A percentile compares a stretch with the other conserved stretches of the same genome.
Conservation (phyloP, 2,888 invertebrate genomes). For the Drosophila eohydei region DNA sequence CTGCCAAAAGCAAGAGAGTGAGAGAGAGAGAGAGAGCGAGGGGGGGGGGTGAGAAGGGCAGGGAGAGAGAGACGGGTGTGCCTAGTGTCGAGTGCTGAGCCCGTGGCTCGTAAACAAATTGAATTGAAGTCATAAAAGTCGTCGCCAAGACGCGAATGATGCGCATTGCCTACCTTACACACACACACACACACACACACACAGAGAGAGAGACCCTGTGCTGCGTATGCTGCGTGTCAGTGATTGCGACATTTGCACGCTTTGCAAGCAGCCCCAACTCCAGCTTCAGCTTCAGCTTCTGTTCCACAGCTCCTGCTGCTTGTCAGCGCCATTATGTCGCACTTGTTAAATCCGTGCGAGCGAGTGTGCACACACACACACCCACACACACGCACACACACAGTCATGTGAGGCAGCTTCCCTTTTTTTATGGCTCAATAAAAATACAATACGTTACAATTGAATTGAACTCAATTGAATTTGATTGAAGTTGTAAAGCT, state of each 20-base stretch:
- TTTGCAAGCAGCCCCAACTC: constrained; percentile 14
- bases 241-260: constrained; percentile 70
- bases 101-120: constrained; percentile 78
- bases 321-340: constrained; percentile 79
- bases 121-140: constrained; percentile 81
- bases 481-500: constrained; percentile 81
- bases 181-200: background rate
- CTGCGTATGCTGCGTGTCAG: constrained; percentile 73
- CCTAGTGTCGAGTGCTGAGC: constrained; percentile 19
- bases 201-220: constrained; percentile 18
- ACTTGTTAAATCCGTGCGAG: constrained; percentile 71
- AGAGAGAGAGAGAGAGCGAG: background rate
- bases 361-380: constrained; percentile 41
- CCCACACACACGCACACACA: constrained; percentile 7
- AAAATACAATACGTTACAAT: constrained; percentile 81
- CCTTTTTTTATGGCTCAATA: constrained; percentile 78
- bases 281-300: background rate
- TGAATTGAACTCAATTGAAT: constrained; percentile 81
- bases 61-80: background rate
- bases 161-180: constrained; percentile 35
- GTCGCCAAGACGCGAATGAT: constrained; percentile 66
- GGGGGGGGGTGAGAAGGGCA: rapidly evolving
- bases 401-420: constrained; percentile 45
- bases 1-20: constrained; percentile 5
- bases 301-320: constrained; percentile 37